A percentile compares a stretch with the other conserved stretches of the same genome.
Conservation (phyloP, 2,113 vertebrate species). For the Rhadina sibilatrix region DNA sequence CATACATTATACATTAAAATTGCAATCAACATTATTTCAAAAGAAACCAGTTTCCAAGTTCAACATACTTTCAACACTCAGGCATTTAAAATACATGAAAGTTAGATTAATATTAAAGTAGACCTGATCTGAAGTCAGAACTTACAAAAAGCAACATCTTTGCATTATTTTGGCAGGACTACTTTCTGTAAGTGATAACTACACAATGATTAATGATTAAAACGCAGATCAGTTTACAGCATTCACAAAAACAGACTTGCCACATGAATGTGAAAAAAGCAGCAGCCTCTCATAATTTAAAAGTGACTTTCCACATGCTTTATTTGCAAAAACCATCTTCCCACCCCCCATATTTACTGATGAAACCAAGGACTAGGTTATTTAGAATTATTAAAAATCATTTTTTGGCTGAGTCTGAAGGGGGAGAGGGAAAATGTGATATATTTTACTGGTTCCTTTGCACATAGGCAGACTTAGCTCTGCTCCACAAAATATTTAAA, state of each 20-base stretch:
- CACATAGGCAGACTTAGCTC: not conserved
- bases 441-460: not conserved
- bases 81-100: not conserved
- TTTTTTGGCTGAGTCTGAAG: not conserved
- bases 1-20: not conserved
- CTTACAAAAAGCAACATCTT: not conserved
- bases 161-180: not conserved
- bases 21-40: not conserved
- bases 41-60: not conserved
- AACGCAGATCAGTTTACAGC: conserved; percentile 24
- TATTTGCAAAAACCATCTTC: not conserved
- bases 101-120: not conserved
- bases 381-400: not conserved
- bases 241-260: conserved; percentile 7
- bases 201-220: conserved; percentile 18
- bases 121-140: not conserved
- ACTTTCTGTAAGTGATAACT: not conserved
- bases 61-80: not conserved
- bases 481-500: conserved; percentile 1
- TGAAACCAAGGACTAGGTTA: not conserved
- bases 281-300: conserved; percentile 1
- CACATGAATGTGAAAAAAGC: not conserved
- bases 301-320: not conserved
- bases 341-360: not conserved
- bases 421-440: not conserved